phyloP scores from a whole-genome alignment of 2,113 vertebrate species.

The Engraulis encrasicolus region DNA sequence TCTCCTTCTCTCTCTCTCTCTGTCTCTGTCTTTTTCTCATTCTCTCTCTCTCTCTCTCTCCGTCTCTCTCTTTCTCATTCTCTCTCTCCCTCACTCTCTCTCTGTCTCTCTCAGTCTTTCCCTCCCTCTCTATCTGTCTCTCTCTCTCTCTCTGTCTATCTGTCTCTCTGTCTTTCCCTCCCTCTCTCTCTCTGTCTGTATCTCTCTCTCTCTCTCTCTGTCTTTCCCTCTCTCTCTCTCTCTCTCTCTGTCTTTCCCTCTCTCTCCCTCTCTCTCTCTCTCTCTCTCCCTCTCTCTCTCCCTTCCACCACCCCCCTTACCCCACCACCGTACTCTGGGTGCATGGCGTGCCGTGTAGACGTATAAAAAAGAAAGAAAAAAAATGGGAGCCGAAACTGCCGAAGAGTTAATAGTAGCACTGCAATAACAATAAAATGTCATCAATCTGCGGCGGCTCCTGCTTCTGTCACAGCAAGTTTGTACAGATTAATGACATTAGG shows the following conservation, averaged over 20 bases:
- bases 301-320: too few relatives aligned
- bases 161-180: slow-evolving; percentile 39
- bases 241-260: slow-evolving; percentile 40
- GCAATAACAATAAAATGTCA: slow-evolving; percentile 88
- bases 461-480: slow-evolving; percentile 86
- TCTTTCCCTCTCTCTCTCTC: slow-evolving; percentile 4
- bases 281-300: slow-evolving; percentile 39
- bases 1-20: slow-evolving; percentile 37
- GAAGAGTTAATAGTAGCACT: slow-evolving; percentile 81
- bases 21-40: too few relatives aligned
- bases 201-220: slow-evolving; percentile 40
- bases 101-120: slow-evolving; percentile 25
- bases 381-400: slow-evolving; percentile 71
- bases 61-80: slow-evolving; percentile 10
- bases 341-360: slow-evolving; percentile 56
- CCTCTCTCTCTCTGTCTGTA: slow-evolving; percentile 16
- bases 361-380: slow-evolving; percentile 64
- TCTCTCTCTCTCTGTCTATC: slow-evolving; percentile 17
- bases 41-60: slow-evolving; percentile 47
- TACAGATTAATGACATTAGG: slow-evolving; percentile 86
- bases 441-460: slow-evolving; percentile 83
- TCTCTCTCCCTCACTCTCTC: slow-evolving; percentile 40
- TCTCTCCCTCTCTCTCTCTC: slow-evolving; percentile 16
- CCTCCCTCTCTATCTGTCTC: slow-evolving; percentile 42
- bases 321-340: too few relatives aligned